These are phyloP conservation scores for Crocallis elinguaria DNA, from an alignment of 2,888 invertebrate genomes.

Conservation along the genomic window DNA sequence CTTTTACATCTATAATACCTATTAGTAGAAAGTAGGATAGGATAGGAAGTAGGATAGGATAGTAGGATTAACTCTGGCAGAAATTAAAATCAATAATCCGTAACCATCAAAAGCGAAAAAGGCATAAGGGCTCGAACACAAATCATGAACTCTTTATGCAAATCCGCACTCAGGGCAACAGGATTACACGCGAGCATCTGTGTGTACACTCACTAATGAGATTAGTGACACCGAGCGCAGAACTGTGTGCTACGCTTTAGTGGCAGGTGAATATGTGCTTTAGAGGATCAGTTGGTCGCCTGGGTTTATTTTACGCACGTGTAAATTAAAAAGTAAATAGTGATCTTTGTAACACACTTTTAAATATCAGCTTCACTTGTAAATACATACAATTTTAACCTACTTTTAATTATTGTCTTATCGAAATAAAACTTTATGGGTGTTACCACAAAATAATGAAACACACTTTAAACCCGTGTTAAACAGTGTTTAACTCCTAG, in stretches of 20 bases:
- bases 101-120: slow-evolving; percentile 33
- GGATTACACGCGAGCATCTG: slow-evolving; percentile 70
- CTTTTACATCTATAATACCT: too few species aligned
- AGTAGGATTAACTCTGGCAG: too few species aligned
- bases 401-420: too few species aligned
- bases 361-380: too few species aligned
- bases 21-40: too few species aligned
- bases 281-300: slow-evolving; percentile 24
- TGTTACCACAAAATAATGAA: too few species aligned
- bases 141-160: slow-evolving; percentile 49
- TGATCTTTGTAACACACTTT: too few species aligned
- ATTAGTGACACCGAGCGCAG: slow-evolving; percentile 63
- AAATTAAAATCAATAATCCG: slow-evolving; percentile 18
- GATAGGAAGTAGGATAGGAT: too few species aligned
- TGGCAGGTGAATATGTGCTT: slow-evolving; percentile 43
- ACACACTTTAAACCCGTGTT: too few species aligned
- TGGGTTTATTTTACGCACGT: slow-evolving; percentile 39
- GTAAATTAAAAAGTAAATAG: slow-evolving; percentile 22
- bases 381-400: too few species aligned
- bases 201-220: slow-evolving; percentile 71
- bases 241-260: slow-evolving; percentile 47
- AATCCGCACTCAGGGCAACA: slow-evolving; percentile 58
- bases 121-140: slow-evolving; percentile 37
- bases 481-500: too few species aligned
- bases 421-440: too few species aligned